These are phyloP conservation scores for Propsilocerus akamusi DNA, from an alignment of 1,140 invertebrate species.

Conservation along the genomic window DNA sequence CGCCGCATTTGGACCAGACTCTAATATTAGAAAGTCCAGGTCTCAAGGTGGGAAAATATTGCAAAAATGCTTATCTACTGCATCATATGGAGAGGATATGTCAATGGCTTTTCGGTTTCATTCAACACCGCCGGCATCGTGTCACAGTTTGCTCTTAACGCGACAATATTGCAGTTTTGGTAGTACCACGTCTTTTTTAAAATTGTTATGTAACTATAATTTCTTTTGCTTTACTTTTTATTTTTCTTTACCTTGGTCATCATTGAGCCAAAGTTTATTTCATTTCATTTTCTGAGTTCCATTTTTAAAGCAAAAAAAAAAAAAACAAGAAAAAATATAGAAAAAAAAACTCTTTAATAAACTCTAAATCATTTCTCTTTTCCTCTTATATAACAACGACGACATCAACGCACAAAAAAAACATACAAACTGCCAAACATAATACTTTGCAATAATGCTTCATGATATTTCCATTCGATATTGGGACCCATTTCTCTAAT, in stretches of 20 bases:
- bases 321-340: too few relatives aligned
- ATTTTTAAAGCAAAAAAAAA: too few relatives aligned
- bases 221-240: too few relatives aligned
- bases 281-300: too few relatives aligned
- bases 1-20: slow-evolving; percentile 23
- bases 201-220: slow-evolving; percentile 4
- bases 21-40: slow-evolving; percentile 50
- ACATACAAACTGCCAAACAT: neutral
- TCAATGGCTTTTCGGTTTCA: slow-evolving; percentile 27
- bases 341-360: too few relatives aligned
- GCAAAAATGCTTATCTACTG: slow-evolving; percentile 68
- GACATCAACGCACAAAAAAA: neutral
- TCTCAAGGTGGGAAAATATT: slow-evolving; percentile 80
- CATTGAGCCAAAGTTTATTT: too few relatives aligned
- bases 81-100: slow-evolving; percentile 48
- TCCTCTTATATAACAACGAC: too few relatives aligned
- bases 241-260: too few relatives aligned
- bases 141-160: slow-evolving; percentile 50
- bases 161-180: slow-evolving; percentile 85
- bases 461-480: too few relatives aligned
- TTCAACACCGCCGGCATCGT: slow-evolving; percentile 30
- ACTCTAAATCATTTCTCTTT: too few relatives aligned
- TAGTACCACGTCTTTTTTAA: slow-evolving; percentile 37
- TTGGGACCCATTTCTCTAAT: too few relatives aligned
- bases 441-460: too few relatives aligned